Evolutionary conservation across 2,888 invertebrate species (phyloP), one percentile per base, ranked within the genome.

Genomic region (Scrobipalpa costella): DNA sequence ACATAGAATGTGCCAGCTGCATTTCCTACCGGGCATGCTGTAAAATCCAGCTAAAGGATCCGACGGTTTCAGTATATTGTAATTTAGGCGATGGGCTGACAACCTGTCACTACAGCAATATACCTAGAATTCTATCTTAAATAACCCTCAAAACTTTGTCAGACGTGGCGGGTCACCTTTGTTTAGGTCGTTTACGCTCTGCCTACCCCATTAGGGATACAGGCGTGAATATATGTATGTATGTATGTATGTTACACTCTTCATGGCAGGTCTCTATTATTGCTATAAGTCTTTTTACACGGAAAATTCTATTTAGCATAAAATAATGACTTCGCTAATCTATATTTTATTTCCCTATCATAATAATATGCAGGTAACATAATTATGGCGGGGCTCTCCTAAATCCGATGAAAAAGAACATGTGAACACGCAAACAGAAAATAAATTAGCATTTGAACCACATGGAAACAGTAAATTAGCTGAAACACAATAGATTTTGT

Each of bases 381-480:
- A 55, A 34, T 55, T 50, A 55, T 27, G 34, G n/a, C 27, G 7
- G 15, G 34, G 15, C 55, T n/a, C 52, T 52, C 52, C 55, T 55
- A 55, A 55, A 55, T 13, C 33, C 55, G 6, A 55, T 55, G n/a
- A 34, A 55, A 34, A 27, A 52, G 55, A 27, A 55, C 55, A 15
- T 33, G 27, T 33, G 15, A 15, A 34, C 55, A 55, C 55, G 55
- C 55, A n/a, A 55, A 34, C 8, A 15, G 15, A 55, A 34, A 34
- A 55, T 55, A 55, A 55, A 55, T 55, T 55, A 34, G 34, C 55
- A 55, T 55, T 27, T 47, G 7, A 33, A 55, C 55, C 55, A 34
- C 55, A 55, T 55, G 55, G 57, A 36, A 38, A 36, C 57, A 57
- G 38, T 57, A 57, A 38, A 57, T 57, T 57, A 57, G 38, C 36